Conservation (phyloP, 2,888 invertebrate species). For the Lycaena phlaeas region DNA sequence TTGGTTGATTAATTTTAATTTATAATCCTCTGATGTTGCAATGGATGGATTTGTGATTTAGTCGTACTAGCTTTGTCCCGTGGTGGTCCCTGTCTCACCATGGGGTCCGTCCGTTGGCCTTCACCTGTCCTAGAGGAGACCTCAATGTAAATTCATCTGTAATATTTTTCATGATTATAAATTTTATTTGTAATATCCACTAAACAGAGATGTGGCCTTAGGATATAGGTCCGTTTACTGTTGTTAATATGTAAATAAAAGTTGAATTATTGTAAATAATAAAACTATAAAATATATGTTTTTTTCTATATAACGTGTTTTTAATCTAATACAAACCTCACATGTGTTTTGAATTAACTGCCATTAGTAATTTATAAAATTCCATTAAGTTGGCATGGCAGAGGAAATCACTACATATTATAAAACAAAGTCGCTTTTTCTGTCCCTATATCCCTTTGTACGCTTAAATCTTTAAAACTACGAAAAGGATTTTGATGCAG, state of each 20-base stretch:
- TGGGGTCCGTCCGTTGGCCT: slow-evolving; percentile 29
- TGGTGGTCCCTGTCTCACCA: slow-evolving; percentile 22
- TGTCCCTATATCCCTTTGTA: too few relatives aligned
- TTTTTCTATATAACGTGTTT: slow-evolving; percentile 52
- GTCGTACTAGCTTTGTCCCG: too few relatives aligned
- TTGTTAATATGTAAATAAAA: slow-evolving; percentile 73
- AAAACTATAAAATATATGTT: slow-evolving; percentile 70
- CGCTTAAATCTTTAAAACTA: too few relatives aligned
- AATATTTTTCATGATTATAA: slow-evolving; percentile 39
- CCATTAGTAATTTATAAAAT: too few relatives aligned
- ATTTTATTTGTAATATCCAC: slow-evolving; percentile 31
- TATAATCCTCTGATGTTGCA: slow-evolving; percentile 30
- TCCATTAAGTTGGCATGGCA: too few relatives aligned
- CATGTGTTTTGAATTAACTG: too few relatives aligned
- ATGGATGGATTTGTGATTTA: slow-evolving; percentile 29
- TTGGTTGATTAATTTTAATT: slow-evolving; percentile 56
- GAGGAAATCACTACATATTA: too few relatives aligned
- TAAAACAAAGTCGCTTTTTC: too few relatives aligned
- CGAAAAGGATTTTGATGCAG: too few relatives aligned
- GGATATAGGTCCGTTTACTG: slow-evolving; percentile 50
- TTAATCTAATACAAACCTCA: too few relatives aligned
- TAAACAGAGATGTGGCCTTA: slow-evolving; percentile 61
- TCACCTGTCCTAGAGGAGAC: slow-evolving; percentile 14
- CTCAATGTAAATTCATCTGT: slow-evolving; percentile 25
- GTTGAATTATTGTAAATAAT: slow-evolving; percentile 72